Base-by-base conservation (phyloP, 2,888 invertebrate genomes). In the Troglohyphantes excavatus region DNA sequence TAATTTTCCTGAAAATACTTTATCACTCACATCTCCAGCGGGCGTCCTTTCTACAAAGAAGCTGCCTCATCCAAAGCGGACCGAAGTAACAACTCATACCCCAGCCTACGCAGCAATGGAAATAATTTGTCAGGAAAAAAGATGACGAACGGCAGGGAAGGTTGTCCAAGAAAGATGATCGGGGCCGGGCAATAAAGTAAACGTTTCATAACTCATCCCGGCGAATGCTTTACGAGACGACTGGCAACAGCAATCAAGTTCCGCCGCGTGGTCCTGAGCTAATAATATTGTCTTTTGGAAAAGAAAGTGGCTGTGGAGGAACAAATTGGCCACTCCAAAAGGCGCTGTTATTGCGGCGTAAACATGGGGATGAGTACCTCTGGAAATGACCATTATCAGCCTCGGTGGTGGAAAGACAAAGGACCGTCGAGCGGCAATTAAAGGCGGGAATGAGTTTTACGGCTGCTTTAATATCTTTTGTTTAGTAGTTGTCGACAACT, bases 101-200 rank as follows among this genome's bases (percentile, higher is more conserved):
- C 29, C 78, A 63, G 26, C 78, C 78, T 61, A 78, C 78, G 78
- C 63, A 76, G 6, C 61, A 61, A 13, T 39, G 33, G 43, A 78
- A 78, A 72, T 27, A 68, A 68, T 78, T 78, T 63, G 78, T 63
- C 78, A 61, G 39, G 39, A 6, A 5, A 72, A 78, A 75, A 78
- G 33, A 78, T 78, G 78, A 78, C 27, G 21, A 26, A 78, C 78
- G 63, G 65, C 59, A 78, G n/a, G 43, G 39, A 78, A 65, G 78
- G 63, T n/a, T 29, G 39, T 26, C 11, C 68, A 39, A 75, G 43
- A 33, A 33, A 70, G 21, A 39, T 39, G 39, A 13, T 72, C 46
- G 23, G 11, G 72, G 26, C 26, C 13, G 63, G 23, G 23, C 29
- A 23, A 61, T 63, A 75, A 75, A 59, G 59, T 75, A 78, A 46